Base-by-base conservation (phyloP, 2,797 vertebrate species). In the Scomberomorus guttatus region DNA sequence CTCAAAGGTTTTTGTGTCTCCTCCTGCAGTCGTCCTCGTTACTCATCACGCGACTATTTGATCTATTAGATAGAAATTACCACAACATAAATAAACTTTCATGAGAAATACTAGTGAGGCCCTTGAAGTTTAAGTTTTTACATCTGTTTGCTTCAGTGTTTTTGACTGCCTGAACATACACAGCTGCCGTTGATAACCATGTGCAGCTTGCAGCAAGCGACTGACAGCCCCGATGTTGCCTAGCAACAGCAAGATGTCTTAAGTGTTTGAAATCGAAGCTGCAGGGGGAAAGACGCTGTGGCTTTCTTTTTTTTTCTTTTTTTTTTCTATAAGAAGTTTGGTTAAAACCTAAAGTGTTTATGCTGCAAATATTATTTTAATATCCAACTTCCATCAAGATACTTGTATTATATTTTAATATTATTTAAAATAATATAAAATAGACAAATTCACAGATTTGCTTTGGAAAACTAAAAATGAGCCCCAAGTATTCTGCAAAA, bases 161-260 rank as follows among this genome's bases (percentile, higher is more conserved):
- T 55, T 18, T 18, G 5, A 29, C 13, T 12, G 0, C 11, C 37
- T 57, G 5, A 59, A 10, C 3, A 27, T 1, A 55, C 3, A 22
- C 17, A 52, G 48, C n/a, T 32, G 50, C 32, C 55, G 39, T 27
- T 42, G 42, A 71, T 20, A 54, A 22, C n/a, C 10, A 39, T 42
- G 14, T 63, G 18, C 42, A 71, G 68, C 24, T 52, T 20, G 24
- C 4, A 1, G 58, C 50, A 69, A 80, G 1, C 34, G 51, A 78
- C 20, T 20, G 54, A 72, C 34, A 80, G 34, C 29, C 14, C 46
- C 48, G 11, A 65, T 52, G 58, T 62, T 83, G 55, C 68, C 29
- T 42, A 12, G 37, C 57, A 74, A 72, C 71, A 60, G 10, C 12
- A 39, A 54, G 9, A 56, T 0, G 1, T 25, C 2, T 32, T n/a